Base-by-base conservation (phyloP, 2,888 invertebrate species). In the Matsumyia berberina region DNA sequence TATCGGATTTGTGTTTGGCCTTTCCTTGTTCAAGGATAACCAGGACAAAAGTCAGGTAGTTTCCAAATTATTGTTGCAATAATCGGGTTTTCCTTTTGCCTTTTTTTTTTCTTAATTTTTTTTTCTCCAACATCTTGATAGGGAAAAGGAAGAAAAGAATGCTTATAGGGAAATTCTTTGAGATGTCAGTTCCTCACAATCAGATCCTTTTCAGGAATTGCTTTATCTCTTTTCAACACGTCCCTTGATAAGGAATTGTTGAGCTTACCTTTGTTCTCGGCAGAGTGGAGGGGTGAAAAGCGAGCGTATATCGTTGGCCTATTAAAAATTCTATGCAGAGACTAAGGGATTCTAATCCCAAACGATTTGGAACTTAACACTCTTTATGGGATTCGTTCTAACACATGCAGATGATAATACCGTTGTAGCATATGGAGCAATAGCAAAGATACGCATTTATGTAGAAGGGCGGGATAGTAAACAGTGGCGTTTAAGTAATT, bases 301-400 rank as follows among this genome's bases (percentile, higher is more conserved):
- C 11, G n/a, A 6, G n/a, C 9, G 62, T 37, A 53, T 49, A 35
- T 17, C 24, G 35, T 17, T 67, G 11, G 0, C 12, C 6, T 39
- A 67, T 67, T 69, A 39, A 44, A 69, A 51, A 77, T 77, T 77
- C 67, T 15, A 51, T 15, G 24, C 77, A 77, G 42, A 29, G 35
- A 33, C 39, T 67, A 19, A 6, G 35, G 24, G 51, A 67, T 67
- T 67, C 76, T 77, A 67, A 67, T 77, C 77, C 60, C 77, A 69
- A 77, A 60, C 49, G 77, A 57, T 57, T 77, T 58, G 53, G 60
- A 64, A 53, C 58, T 60, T 77, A 77, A 77, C 77, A 69, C 77
- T 67, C 77, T 58, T 69, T 60, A 77, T 77, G 77, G 67, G 60
- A 60, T 33, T 57, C 42, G 53, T 51, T 67, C 33, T 53, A 77